Conservation (phyloP, 2,888 invertebrate species). For the Tiphia femorata region DNA sequence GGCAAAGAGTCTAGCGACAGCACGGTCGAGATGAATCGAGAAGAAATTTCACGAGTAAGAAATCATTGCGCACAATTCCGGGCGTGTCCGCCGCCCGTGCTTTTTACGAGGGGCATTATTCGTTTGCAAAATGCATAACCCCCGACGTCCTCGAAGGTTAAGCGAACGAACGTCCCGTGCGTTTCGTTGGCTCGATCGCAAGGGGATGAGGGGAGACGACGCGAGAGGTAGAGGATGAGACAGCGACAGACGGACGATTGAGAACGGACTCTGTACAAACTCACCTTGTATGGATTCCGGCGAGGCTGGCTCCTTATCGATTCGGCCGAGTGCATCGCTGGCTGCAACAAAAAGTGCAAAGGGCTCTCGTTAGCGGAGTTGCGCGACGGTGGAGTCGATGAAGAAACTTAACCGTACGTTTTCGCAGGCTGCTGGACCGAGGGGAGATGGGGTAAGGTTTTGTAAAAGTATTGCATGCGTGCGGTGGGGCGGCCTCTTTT, state of each 20-base stretch:
- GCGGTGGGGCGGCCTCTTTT: too few relatives aligned
- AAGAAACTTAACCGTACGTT: constrained; percentile 31
- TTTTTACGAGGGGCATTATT: constrained; percentile 29
- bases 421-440: too few relatives aligned
- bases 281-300: constrained; percentile 71
- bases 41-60: too few relatives aligned
- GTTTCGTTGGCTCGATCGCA: too few relatives aligned
- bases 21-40: too few relatives aligned
- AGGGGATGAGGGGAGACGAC: constrained; percentile 21
- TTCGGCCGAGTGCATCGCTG: constrained; percentile 73
- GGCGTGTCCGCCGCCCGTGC: constrained; percentile 20
- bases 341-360: constrained; percentile 69
- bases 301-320: constrained; percentile 85
- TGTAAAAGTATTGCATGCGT: too few relatives aligned
- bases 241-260: constrained; percentile 36
- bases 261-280: constrained; percentile 48
- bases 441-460: too few relatives aligned
- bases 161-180: constrained; percentile 35
- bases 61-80: too few relatives aligned
- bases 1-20: too few relatives aligned
- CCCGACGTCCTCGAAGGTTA: constrained; percentile 39
- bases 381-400: constrained; percentile 29
- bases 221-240: too few relatives aligned
- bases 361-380: constrained; percentile 45
- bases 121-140: constrained; percentile 37